Base-by-base conservation (phyloP, 2,797 vertebrate species). In the Mustela erminea region DNA sequence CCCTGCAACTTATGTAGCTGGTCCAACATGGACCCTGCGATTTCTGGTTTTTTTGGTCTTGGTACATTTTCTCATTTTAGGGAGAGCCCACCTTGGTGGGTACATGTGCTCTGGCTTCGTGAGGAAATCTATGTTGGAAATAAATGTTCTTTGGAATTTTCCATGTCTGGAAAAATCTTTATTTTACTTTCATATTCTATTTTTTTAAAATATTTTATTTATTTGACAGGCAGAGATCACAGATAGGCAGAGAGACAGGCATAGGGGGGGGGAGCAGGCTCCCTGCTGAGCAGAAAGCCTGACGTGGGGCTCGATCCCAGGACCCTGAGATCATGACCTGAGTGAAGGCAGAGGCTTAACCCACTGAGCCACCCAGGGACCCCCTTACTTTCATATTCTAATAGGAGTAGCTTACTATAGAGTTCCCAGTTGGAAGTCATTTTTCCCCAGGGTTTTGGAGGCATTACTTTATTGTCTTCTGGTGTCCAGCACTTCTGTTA, bases 161-260 rank as follows among this genome's bases (percentile, higher is more conserved):
- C 2, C 72, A 46, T 87, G 17, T 77, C 41, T 96, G 86, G 68
- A 83, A 96, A 90, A 90, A 72, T 87, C 52, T 82, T 92, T 70
- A 82, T 93, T 78, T 92, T 90, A 43, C 23, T 29, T 17, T 96
- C 17, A 49, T 80, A 87, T 78, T 94, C 62, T 89, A 91, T 41
- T 41, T 41, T 41, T 41, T 41, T 41, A 5, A 41, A 41, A 41
- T 41, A 41, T 41, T 41, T 41, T 41, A 41, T 41, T 41, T 41
- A 41, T 41, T 41, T 41, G 38, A 38, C 38, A 38, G 38, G 38
- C 38, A 38, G 38, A 38, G 38, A 38, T 38, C 38, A 38, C 38
- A 38, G 38, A 38, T 38, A 38, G 38, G 38, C 5, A 41, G 38
- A 41, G 38, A 41, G 38, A 41, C 38, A 41, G 38, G 38, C 38